These are phyloP conservation scores for Lordiphosa fenestrarum DNA, from an alignment of 2,888 invertebrate species.

Conservation along the genomic window DNA sequence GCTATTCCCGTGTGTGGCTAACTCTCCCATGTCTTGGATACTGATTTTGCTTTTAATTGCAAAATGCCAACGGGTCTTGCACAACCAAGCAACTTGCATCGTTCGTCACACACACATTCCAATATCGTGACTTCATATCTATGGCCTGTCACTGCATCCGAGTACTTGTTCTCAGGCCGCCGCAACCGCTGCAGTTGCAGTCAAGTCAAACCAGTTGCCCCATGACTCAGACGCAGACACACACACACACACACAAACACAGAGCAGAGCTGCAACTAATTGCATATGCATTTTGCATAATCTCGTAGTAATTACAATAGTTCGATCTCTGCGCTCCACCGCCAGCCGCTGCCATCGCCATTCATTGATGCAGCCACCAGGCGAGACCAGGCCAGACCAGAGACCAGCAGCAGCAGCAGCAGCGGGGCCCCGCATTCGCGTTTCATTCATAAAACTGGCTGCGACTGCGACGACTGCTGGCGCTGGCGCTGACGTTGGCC, in stretches of 20 bases:
- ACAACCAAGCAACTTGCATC: conserved; percentile 6
- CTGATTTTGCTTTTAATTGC: conserved; percentile 39
- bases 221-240: conserved; percentile 53
- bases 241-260: not conserved
- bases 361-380: conserved; percentile 19
- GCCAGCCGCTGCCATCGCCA: conserved; percentile 48
- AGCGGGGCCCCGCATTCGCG: conserved; percentile 28
- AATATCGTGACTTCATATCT: conserved; percentile 65
- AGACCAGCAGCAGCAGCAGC: conserved; percentile 10
- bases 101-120: conserved; percentile 54
- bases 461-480: not conserved
- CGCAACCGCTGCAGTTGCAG: conserved; percentile 26
- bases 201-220: conserved; percentile 68
- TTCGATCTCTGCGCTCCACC: conserved; percentile 52
- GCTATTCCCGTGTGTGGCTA: not conserved
- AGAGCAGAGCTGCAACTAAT: conserved; percentile 32
- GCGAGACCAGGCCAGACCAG: not conserved
- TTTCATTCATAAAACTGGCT: conserved; percentile 38
- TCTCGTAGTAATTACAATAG: conserved; percentile 70
- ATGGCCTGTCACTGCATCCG: conserved; percentile 28
- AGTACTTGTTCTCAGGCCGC: conserved; percentile 39
- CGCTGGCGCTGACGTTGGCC: conserved; percentile 7
- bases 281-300: conserved; percentile 66
- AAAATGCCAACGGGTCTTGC: conserved; percentile 57
- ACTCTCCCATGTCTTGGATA: conserved; percentile 5